phyloP scores from a whole-genome alignment of 2,888 invertebrate species.

The Pocota personata region DNA sequence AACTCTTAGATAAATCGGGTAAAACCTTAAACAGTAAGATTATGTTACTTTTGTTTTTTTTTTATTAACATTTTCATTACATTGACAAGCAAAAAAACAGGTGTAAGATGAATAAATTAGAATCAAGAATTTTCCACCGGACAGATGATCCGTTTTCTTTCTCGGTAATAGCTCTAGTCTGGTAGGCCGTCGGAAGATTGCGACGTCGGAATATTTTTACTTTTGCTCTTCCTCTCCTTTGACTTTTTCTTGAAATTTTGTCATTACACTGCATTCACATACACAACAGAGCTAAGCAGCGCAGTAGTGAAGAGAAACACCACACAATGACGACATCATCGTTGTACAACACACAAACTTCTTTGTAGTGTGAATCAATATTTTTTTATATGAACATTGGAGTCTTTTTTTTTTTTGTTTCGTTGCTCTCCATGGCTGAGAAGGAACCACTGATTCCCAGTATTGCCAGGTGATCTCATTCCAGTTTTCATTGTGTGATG shows the following conservation, averaged over 20 bases:
- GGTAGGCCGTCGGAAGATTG: conserved; percentile 7
- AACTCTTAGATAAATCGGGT: background rate
- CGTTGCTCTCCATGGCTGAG: conserved; percentile 22
- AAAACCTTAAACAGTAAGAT: background rate
- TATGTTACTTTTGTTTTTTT: background rate
- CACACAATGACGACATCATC: conserved; percentile 66
- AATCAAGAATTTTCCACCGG: conserved; percentile 65
- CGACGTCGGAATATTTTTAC: conserved; percentile 12
- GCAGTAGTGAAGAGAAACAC: conserved; percentile 22
- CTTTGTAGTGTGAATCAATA: conserved; percentile 65
- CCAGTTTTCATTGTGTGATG: background rate
- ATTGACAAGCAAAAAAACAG: conserved; percentile 14
- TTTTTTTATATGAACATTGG: conserved; percentile 34
- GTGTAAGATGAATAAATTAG: background rate
- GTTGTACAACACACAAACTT: conserved; percentile 28
- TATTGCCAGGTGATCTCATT: conserved; percentile 55
- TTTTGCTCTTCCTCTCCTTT: conserved; percentile 12
- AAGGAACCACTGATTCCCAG: conserved; percentile 15
- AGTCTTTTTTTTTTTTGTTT: conserved; percentile 14
- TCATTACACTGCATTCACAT: conserved; percentile 42
- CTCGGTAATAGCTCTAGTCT: conserved; percentile 15
- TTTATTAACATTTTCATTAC: background rate
- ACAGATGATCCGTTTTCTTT: conserved; percentile 42
- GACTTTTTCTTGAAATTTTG: conserved; percentile 27
- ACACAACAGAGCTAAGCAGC: conserved; percentile 17